Percentiles rank a stretch among this genome's conserved stretches.
Evolutionary conservation across 2,113 vertebrate genomes (phyloP).

Genomic region (Ammodytes dubius): DNA sequence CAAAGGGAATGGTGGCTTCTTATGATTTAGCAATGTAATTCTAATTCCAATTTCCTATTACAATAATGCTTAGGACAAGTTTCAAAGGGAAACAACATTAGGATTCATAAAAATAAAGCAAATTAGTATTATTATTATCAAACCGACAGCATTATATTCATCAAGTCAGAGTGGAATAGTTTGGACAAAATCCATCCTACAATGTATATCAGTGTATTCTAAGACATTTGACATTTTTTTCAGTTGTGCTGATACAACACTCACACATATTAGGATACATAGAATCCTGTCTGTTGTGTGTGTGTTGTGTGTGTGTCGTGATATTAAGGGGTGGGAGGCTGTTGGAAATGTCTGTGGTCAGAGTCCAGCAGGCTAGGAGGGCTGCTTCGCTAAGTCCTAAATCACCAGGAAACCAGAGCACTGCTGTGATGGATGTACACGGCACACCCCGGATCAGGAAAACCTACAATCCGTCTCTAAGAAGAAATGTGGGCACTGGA

Average conservation of each 20-base stretch:
- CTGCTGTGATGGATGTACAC: conserved; percentile 70
- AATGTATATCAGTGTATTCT: not conserved
- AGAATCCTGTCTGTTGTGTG: conserved; percentile 7
- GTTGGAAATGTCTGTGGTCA: conserved; percentile 66
- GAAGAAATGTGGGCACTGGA: conserved; percentile 46
- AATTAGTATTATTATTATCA: not conserved
- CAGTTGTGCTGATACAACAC: not conserved
- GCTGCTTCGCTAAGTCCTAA: conserved; percentile 69
- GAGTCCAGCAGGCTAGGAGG: conserved; percentile 53
- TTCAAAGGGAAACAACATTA: not conserved
- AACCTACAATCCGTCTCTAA: conserved; percentile 67
- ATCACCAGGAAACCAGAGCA: conserved; percentile 74
- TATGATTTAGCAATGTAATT: not conserved
- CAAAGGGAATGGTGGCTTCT: not conserved
- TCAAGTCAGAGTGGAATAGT: not conserved
- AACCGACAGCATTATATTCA: not conserved
- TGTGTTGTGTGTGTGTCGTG: not conserved
- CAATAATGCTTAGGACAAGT: not conserved
- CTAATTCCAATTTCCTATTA: not conserved
- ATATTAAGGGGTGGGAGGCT: conserved; percentile 46
- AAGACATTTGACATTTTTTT: not conserved
- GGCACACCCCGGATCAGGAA: conserved; percentile 70
- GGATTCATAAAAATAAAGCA: not conserved
- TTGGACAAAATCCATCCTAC: not conserved
- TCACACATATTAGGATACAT: not conserved